Conservation (phyloP, 2,113 vertebrate genomes). For the Leiothrix lutea region DNA sequence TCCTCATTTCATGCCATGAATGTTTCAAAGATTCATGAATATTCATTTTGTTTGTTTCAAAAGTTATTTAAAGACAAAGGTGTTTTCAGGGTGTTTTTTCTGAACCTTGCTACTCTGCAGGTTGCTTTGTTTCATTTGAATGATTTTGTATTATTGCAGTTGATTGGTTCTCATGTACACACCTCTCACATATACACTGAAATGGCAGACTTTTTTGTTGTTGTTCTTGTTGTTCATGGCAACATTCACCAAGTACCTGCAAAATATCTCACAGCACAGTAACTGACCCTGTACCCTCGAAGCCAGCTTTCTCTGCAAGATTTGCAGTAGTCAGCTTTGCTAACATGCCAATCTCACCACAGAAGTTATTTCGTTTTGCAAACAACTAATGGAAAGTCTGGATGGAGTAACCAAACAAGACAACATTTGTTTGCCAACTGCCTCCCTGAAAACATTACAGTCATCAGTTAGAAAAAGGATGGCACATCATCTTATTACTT, state of each 20-base stretch:
- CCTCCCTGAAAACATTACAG: not conserved
- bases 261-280: not conserved
- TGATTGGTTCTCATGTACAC: not conserved
- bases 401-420: not conserved
- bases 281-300: not conserved
- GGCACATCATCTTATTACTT: not conserved
- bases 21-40: not conserved
- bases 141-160: not conserved
- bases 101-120: not conserved
- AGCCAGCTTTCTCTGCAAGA: not conserved
- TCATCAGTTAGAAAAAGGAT: not conserved
- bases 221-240: not conserved
- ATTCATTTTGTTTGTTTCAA: slow-evolving; percentile 3
- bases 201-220: not conserved
- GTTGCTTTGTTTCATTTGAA: not conserved
- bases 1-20: not conserved
- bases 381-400: not conserved
- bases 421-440: not conserved
- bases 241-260: not conserved
- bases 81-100: not conserved
- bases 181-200: not conserved
- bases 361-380: not conserved
- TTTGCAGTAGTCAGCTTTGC: not conserved
- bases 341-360: not conserved
- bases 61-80: not conserved